Conservation (phyloP, 1,140 invertebrate genomes). For the Scaptomyza pallida region DNA sequence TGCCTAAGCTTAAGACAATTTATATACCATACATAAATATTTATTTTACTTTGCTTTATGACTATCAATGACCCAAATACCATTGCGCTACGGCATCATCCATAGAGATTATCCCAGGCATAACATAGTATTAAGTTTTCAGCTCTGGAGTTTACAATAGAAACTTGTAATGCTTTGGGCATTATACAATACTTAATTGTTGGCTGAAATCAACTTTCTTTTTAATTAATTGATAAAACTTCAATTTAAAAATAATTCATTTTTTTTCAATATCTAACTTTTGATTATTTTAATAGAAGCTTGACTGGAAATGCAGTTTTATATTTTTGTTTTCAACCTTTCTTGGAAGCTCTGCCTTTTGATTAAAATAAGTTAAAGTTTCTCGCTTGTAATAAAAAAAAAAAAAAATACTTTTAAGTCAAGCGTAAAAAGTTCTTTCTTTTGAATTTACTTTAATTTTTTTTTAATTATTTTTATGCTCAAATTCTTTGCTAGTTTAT, state of each 20-base stretch:
- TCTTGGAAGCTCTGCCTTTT: no score
- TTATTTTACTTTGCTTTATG: slow-evolving; percentile 7
- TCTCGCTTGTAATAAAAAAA: no score
- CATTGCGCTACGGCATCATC: slow-evolving; percentile 27
- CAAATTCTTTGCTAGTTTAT: no score
- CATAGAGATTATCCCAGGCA: slow-evolving; percentile 1
- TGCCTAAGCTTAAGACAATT: slow-evolving; percentile 29
- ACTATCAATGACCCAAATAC: slow-evolving; percentile 48
- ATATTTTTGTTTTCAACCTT: no score
- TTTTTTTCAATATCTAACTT: no score
- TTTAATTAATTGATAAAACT: background rate
- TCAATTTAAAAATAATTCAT: background rate
- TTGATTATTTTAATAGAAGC: no score
- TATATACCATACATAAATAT: slow-evolving; percentile 22
- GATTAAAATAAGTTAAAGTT: no score
- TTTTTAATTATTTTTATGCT: no score
- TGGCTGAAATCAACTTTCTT: background rate
- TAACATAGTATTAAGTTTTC: background rate
- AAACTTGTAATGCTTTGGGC: background rate
- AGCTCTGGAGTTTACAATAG: background rate
- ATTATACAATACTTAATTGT: background rate
- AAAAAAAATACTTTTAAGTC: no score
- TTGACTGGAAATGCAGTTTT: no score
- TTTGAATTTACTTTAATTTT: no score
- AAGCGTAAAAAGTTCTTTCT: no score